Percentiles rank a stretch among this genome's conserved stretches.
Conservation (phyloP, 2,113 vertebrate genomes). For the Prietella phreatophila region DNA sequence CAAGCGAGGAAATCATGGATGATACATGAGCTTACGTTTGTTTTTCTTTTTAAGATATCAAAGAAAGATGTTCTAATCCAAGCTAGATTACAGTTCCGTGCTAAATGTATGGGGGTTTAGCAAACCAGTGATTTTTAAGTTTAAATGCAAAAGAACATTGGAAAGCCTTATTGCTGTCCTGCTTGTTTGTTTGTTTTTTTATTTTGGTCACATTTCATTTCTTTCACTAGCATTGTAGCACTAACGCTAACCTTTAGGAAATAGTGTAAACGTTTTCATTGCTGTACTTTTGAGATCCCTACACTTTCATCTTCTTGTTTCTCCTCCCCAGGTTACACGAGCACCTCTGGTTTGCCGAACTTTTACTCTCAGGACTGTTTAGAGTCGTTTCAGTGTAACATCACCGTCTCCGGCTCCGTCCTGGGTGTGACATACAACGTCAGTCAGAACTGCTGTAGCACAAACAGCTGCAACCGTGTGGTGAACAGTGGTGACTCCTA, state of each 20-base stretch:
- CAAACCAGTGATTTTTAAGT: not conserved
- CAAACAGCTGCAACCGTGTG: slow-evolving; percentile 58
- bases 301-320: not conserved
- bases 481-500: slow-evolving; percentile 47
- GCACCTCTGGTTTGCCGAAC: not conserved
- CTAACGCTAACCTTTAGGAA: not conserved
- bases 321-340: slow-evolving; percentile 57
- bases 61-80: not conserved
- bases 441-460: slow-evolving; percentile 48
- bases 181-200: not conserved
- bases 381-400: rapidly evolving
- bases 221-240: not conserved
- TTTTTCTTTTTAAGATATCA: not conserved
- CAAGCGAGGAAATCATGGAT: not conserved
- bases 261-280: not conserved
- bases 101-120: not conserved
- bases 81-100: not conserved
- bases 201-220: not conserved
- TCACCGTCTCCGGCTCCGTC: rapidly evolving
- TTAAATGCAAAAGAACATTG: not conserved
- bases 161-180: not conserved
- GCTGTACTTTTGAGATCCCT: not conserved
- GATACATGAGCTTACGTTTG: not conserved
- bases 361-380: slow-evolving; percentile 61
- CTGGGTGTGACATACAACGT: not conserved